Evolutionary conservation across 2,113 vertebrate genomes (phyloP), one percentile per base, ranked within the genome.

Genomic region (Corythornis madagascariensis): DNA sequence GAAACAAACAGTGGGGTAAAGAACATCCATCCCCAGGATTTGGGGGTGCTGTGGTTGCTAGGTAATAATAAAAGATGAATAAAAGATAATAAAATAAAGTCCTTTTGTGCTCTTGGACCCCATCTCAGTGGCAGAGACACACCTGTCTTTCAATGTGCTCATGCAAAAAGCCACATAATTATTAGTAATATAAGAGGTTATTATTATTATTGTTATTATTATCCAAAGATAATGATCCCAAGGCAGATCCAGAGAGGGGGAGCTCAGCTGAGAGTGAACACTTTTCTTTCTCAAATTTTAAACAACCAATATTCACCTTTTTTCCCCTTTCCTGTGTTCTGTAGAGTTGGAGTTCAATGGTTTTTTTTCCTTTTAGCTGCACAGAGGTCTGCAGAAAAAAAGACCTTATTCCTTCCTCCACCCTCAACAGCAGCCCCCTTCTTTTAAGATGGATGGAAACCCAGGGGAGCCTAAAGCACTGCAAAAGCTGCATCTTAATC

Each of bases 401-500:
- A 38, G n/a, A n/a, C 52, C 71, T 20, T 64, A 56, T 60, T 85
- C n/a, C 56, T 24, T 79, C 71, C 33, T 18, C 64, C 31, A 31
- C 65, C 16, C 11, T 77, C 59, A 83, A 11, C 10, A 8, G 14
- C 40, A 91, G 45, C 48, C 64, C 57, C 69, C 22, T 53, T 73
- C 59, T 90, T 92, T 61, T 38, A 80, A 92, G 87, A 91, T 2
- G 67, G 60, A 85, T 76, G 53, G 52, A 87, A 91, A 84, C 7
- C 11, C 43, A 59, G 17, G 73, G 56, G 7, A 89, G 74, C 83
- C 92, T 65, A 64, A 91, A 95, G 83, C 31, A 1, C 28, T 95
- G 63, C 56, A 87, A 77, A 92, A 89, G 19, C 29, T 84, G 89
- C 45, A 56, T 52, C 67, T 88, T 92, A 93, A 89, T 93, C 78